Conservation (phyloP, 2,113 vertebrate species). For the Micronycteris hirsuta region DNA sequence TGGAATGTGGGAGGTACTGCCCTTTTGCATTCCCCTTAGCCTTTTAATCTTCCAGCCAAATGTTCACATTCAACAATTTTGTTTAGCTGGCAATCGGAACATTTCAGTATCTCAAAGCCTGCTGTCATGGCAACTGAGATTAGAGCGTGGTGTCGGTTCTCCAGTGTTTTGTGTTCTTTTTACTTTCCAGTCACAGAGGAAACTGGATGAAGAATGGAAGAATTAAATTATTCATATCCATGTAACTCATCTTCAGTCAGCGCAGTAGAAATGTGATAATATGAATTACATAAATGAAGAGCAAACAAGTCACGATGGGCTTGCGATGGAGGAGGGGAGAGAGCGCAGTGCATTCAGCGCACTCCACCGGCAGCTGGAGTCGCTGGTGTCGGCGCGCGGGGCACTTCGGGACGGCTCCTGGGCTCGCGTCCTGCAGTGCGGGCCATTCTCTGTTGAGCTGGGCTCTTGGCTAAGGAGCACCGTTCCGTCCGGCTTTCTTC, state of each 20-base stretch:
- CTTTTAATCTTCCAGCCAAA: constrained; percentile 92
- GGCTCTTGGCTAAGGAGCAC: constrained; percentile 31
- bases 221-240: constrained; percentile 67
- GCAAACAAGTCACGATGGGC: constrained; percentile 45
- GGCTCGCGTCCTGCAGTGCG: constrained; percentile 18
- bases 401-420: not conserved
- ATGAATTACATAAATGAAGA: constrained; percentile 66
- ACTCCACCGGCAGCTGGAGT: constrained; percentile 30
- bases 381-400: constrained; percentile 66
- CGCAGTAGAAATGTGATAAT: constrained; percentile 54
- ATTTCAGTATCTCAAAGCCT: constrained; percentile 89
- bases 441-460: constrained; percentile 68
- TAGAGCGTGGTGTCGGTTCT: constrained; percentile 83
- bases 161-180: constrained; percentile 81
- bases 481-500: not conserved
- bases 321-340: constrained; percentile 25
- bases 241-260: constrained; percentile 55
- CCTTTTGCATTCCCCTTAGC: constrained; percentile 88
- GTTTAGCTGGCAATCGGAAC: constrained; percentile 90
- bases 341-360: not conserved
- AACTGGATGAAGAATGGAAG: constrained; percentile 74
- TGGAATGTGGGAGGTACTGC: constrained; percentile 89
- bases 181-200: constrained; percentile 75
- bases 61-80: constrained; percentile 93
- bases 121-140: constrained; percentile 91